Percentiles rank a stretch among this genome's conserved stretches.
Evolutionary conservation across 2,797 vertebrate species (phyloP).

Genomic region (Avahi laniger): DNA sequence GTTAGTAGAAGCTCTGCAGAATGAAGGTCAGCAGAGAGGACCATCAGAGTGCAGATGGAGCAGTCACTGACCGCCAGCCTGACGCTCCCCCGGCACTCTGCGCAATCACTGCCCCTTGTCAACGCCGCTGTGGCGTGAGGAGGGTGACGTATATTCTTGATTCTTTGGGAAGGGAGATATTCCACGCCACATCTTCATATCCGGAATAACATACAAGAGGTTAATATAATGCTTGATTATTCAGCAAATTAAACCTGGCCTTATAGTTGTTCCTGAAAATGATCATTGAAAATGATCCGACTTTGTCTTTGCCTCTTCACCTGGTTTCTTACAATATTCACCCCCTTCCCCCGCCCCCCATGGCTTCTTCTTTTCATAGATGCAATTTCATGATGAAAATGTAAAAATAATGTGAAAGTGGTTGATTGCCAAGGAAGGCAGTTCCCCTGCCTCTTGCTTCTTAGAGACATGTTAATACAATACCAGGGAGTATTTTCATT

Average conservation of each 20-base stretch:
- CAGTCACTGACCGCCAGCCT: slow-evolving; percentile 71
- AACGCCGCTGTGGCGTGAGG: not conserved
- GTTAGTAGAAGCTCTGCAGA: slow-evolving; percentile 81
- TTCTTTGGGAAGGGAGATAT: not conserved
- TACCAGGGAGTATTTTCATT: slow-evolving; percentile 16
- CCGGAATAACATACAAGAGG: not conserved
- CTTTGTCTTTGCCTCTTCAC: not conserved
- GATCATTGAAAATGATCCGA: not conserved
- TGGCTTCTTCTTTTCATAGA: not conserved
- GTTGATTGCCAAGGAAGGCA: slow-evolving; percentile 1
- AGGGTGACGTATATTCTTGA: not conserved
- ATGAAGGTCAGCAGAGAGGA: slow-evolving; percentile 80
- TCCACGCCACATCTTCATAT: not conserved
- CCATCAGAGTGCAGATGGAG: slow-evolving; percentile 80
- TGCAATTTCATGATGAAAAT: slow-evolving; percentile 54
- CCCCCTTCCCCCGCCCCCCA: no score
- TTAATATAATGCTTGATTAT: slow-evolving; percentile 15
- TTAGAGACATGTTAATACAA: slow-evolving; percentile 39
- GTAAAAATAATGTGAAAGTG: not conserved
- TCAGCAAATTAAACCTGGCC: not conserved
- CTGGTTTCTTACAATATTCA: not conserved
- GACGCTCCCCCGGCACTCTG: slow-evolving; percentile 59
- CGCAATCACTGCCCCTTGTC: not conserved
- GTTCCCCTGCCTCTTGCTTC: slow-evolving; percentile 2
- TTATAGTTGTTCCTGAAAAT: not conserved